Percentiles rank a stretch among this genome's conserved stretches.
Evolutionary conservation across 2,113 vertebrate genomes (phyloP).

Genomic region (Bubo bubo): DNA sequence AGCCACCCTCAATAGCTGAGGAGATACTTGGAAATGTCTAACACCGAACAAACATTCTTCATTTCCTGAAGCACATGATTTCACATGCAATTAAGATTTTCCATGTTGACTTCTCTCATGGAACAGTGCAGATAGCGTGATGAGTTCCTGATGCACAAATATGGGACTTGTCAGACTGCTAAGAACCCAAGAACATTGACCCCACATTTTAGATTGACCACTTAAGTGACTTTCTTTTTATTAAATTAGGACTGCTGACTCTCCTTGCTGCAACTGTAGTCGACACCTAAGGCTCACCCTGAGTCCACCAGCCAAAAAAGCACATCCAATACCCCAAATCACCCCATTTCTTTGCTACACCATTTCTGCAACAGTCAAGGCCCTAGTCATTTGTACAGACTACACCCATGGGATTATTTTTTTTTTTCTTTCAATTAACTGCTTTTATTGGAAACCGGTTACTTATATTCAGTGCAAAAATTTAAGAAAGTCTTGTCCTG

Average conservation of each 20-base stretch:
- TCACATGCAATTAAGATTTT: background rate
- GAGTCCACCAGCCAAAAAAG: background rate
- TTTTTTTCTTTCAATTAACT: background rate
- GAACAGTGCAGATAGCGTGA: background rate
- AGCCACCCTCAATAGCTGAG: background rate
- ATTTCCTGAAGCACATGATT: background rate
- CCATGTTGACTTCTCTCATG: fast-evolving
- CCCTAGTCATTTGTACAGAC: background rate
- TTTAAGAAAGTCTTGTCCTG: background rate
- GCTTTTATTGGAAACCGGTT: background rate
- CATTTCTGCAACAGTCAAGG: background rate
- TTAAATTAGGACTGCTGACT: background rate
- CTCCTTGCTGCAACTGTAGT: background rate
- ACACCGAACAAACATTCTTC: background rate
- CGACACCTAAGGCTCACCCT: background rate
- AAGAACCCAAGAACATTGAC: background rate
- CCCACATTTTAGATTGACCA: background rate
- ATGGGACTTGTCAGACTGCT: background rate
- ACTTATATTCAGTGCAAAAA: background rate
- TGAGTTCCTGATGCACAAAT: background rate
- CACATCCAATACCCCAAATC: background rate
- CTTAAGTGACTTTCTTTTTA: background rate
- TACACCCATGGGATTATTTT: background rate
- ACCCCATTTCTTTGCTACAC: background rate
- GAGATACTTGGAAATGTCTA: background rate